Percentiles rank a stretch among this genome's conserved stretches.
phyloP scores from a whole-genome alignment of 2,113 vertebrate genomes.

The Lepisosteus osseus region DNA sequence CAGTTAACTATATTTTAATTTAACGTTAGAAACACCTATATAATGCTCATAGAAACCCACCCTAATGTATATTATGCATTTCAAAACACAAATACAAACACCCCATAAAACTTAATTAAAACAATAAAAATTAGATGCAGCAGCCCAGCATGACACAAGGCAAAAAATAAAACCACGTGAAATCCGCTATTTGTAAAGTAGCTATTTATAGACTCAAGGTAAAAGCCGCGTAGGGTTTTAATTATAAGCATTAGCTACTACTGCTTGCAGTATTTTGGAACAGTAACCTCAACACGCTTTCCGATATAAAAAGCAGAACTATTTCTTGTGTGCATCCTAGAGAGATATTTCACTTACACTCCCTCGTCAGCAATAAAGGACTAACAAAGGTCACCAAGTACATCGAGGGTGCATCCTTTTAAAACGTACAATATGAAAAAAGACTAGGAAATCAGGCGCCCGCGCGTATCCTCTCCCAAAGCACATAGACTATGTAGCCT shows the following conservation, averaged over 20 bases:
- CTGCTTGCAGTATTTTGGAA: slow-evolving; percentile 18
- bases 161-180: too few species aligned
- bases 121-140: slow-evolving; percentile 33
- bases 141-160: slow-evolving; percentile 19
- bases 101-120: background rate
- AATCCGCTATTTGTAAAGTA: too few species aligned
- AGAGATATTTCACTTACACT: slow-evolving; percentile 28
- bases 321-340: slow-evolving; percentile 20
- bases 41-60: background rate
- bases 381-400: slow-evolving; percentile 26
- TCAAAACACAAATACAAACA: slow-evolving; percentile 9
- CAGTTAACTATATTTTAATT: too few species aligned
- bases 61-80: slow-evolving; percentile 16
- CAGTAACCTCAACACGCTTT: slow-evolving; percentile 9
- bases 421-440: background rate
- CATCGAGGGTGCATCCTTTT: background rate
- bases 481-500: too few species aligned
- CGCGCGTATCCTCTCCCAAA: too few species aligned
- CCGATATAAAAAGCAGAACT: slow-evolving; percentile 20
- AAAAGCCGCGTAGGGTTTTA: too few species aligned
- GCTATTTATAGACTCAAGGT: too few species aligned
- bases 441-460: too few species aligned
- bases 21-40: too few species aligned
- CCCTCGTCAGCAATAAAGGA: slow-evolving; percentile 22
- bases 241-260: too few species aligned